A percentile compares a stretch with the other conserved stretches of the same genome.
These are phyloP conservation scores for Mola mola DNA, from an alignment of 2,113 vertebrate genomes.

Conservation along the genomic window DNA sequence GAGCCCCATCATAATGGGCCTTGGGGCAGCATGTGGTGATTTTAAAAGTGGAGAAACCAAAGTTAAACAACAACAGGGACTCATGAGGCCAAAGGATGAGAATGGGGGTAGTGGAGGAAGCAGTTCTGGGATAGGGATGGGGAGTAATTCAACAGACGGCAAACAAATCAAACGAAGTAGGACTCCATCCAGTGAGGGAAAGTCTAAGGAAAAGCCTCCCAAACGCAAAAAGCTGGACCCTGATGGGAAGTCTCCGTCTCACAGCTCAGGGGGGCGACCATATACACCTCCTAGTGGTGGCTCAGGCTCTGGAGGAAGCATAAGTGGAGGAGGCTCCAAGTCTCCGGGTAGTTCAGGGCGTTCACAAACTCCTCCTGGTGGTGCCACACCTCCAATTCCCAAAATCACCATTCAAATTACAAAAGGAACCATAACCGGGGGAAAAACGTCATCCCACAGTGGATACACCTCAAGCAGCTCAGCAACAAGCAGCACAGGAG, in stretches of 20 bases:
- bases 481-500: slow-evolving; percentile 78
- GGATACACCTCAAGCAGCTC: slow-evolving; percentile 94
- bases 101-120: slow-evolving; percentile 82
- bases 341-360: slow-evolving; percentile 94
- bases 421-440: slow-evolving; percentile 93
- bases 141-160: slow-evolving; percentile 83
- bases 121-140: slow-evolving; percentile 78
- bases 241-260: slow-evolving; percentile 95
- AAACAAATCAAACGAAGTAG: slow-evolving; percentile 95
- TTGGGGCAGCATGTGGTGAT: slow-evolving; percentile 58
- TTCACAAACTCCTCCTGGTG: slow-evolving; percentile 94
- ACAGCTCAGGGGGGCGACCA: slow-evolving; percentile 90
- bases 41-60: slow-evolving; percentile 87
- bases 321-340: slow-evolving; percentile 92
- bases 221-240: slow-evolving; percentile 95
- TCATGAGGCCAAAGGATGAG: slow-evolving; percentile 82
- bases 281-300: slow-evolving; percentile 95
- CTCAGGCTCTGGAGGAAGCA: slow-evolving; percentile 83
- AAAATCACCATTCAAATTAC: slow-evolving; percentile 99
- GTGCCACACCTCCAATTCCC: slow-evolving; percentile 94
- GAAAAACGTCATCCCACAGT: slow-evolving; percentile 92
- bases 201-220: slow-evolving; percentile 95
- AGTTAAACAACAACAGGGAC: slow-evolving; percentile 76
- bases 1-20: slow-evolving; percentile 87
- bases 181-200: slow-evolving; percentile 95